Conservation (phyloP, 2,797 vertebrate genomes). For the Crocodylus rhombifer region DNA sequence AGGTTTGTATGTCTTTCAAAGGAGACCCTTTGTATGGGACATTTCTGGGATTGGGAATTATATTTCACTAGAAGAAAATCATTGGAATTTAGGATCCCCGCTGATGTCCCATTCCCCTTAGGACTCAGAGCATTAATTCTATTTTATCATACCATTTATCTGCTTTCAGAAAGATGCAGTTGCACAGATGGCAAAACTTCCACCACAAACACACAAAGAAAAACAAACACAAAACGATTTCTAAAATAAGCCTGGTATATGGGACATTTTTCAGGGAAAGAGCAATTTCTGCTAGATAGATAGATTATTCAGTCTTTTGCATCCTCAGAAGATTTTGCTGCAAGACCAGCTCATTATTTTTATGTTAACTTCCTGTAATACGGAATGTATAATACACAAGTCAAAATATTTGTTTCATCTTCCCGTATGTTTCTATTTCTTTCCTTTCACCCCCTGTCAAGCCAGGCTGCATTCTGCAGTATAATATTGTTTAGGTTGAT, state of each 20-base stretch:
- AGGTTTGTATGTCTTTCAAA: neutral
- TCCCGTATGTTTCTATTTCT: neutral
- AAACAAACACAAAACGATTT: neutral
- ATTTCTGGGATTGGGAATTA: neutral
- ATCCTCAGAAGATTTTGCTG: neutral
- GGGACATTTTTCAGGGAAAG: neutral
- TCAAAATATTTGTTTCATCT: neutral
- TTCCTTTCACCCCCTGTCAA: neutral
- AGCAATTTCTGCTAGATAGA: neutral
- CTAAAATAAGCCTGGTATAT: neutral
- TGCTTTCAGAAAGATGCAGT: neutral
- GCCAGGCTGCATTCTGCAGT: neutral
- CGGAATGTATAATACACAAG: neutral
- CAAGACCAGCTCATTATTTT: neutral
- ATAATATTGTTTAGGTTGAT: neutral
- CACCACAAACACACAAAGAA: neutral
- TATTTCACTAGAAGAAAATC: neutral
- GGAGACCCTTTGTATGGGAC: neutral
- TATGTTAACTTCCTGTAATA: neutral
- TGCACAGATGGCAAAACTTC: neutral
- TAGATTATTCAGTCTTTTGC: neutral
- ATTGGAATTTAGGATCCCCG: neutral
- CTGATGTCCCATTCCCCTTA: neutral
- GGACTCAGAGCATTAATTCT: neutral
- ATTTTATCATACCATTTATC: neutral